Evolutionary conservation across 2,888 invertebrate species (phyloP).

Genomic region (Glaucopsyche alexis): DNA sequence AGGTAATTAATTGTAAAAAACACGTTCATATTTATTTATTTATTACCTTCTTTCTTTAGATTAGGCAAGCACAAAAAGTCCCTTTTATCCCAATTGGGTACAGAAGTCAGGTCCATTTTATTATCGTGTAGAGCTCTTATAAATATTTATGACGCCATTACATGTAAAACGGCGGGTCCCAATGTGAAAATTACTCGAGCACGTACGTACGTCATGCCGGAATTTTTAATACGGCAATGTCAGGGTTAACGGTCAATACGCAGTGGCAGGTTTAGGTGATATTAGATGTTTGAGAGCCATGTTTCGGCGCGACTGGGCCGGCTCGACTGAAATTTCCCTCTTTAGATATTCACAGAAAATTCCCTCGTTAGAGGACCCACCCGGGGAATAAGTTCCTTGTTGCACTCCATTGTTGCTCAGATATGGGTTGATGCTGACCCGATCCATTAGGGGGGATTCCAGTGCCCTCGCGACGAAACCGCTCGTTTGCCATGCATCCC

Average conservation of each 20-base stretch:
- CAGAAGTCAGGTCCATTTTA: background rate
- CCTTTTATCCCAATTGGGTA: conserved; percentile 18
- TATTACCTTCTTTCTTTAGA: background rate
- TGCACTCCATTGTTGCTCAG: too few relatives aligned
- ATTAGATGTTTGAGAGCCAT: background rate
- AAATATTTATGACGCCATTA: background rate
- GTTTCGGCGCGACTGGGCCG: too few relatives aligned
- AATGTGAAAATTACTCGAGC: background rate
- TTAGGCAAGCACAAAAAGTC: background rate
- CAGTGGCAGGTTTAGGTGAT: background rate
- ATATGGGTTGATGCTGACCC: too few relatives aligned
- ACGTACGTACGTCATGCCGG: background rate
- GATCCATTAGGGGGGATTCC: too few relatives aligned
- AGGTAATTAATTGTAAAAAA: too few relatives aligned
- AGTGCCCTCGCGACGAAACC: too few relatives aligned
- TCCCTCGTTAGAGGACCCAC: too few relatives aligned
- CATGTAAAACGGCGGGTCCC: background rate
- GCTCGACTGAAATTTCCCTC: too few relatives aligned
- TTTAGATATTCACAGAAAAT: too few relatives aligned
- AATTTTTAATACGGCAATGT: conserved; percentile 10
- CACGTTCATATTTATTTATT: too few relatives aligned
- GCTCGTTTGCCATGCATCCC: too few relatives aligned
- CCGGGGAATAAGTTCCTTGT: too few relatives aligned
- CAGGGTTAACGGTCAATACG: background rate
- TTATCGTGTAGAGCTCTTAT: background rate